A percentile compares a stretch with the other conserved stretches of the same genome.
phyloP scores from a whole-genome alignment of 2,113 vertebrate genomes.

The Catharus bicknelli region DNA sequence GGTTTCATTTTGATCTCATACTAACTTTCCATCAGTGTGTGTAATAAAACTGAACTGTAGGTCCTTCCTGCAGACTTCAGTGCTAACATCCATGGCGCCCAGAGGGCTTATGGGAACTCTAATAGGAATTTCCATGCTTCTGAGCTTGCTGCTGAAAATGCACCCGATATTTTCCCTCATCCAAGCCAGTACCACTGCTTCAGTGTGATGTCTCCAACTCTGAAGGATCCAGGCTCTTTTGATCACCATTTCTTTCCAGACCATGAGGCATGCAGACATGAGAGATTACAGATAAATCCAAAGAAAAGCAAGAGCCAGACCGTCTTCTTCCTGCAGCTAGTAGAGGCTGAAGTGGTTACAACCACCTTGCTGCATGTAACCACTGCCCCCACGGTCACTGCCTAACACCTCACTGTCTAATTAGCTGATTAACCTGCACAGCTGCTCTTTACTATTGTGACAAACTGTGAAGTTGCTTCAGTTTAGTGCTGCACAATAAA shows the following conservation, averaged over 20 bases:
- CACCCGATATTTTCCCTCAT: neutral
- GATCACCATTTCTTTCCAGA: neutral
- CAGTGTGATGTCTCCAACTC: neutral
- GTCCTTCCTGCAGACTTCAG: neutral
- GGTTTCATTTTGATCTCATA: neutral
- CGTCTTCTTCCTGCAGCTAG: neutral
- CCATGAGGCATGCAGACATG: neutral
- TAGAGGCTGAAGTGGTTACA: neutral
- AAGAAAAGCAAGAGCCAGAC: neutral
- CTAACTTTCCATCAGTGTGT: neutral
- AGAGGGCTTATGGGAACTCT: neutral
- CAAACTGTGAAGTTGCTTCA: neutral
- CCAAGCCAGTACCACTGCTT: neutral
- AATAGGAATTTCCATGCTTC: neutral
- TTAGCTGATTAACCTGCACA: neutral
- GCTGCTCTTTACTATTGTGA: neutral
- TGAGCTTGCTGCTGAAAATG: neutral
- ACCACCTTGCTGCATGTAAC: neutral
- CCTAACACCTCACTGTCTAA: neutral
- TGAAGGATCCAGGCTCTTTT: neutral
- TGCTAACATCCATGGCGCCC: neutral
- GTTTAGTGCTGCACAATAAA: neutral
- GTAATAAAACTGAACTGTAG: neutral
- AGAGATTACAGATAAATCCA: neutral
- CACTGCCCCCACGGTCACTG: neutral